These are phyloP conservation scores for Clarias batrachus DNA, from an alignment of 2,113 vertebrate species.

Conservation along the genomic window DNA sequence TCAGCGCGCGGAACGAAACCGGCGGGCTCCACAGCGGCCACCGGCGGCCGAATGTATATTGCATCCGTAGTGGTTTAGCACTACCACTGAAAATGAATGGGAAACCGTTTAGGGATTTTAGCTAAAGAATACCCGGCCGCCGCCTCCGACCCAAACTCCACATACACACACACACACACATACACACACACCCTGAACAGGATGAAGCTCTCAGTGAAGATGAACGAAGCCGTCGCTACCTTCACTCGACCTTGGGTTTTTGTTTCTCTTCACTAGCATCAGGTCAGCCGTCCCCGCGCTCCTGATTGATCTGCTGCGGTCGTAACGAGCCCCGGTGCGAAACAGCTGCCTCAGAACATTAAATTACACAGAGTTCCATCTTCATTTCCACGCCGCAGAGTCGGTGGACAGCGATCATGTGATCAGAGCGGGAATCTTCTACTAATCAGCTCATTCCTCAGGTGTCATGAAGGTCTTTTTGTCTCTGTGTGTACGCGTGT, in stretches of 20 bases:
- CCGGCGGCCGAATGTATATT: too few relatives aligned
- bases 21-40: too few relatives aligned
- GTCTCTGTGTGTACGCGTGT: conserved; percentile 38
- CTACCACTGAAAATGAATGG: too few relatives aligned
- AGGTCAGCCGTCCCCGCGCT: conserved; percentile 45
- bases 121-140: too few relatives aligned
- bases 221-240: neutral
- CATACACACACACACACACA: too few relatives aligned
- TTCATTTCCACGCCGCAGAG: conserved; percentile 61
- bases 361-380: conserved; percentile 67
- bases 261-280: neutral
- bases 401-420: conserved; percentile 58
- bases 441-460: conserved; percentile 44
- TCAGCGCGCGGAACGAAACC: too few relatives aligned
- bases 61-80: too few relatives aligned
- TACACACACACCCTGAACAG: neutral
- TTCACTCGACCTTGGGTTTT: neutral
- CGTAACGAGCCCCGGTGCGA: conserved; percentile 73
- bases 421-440: conserved; percentile 57
- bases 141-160: neutral
- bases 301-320: conserved; percentile 67
- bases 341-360: conserved; percentile 70
- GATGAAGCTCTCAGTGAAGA: neutral
- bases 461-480: conserved; percentile 59
- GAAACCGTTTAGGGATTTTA: too few relatives aligned